Base-by-base conservation (phyloP, 2,888 invertebrate genomes). In the Xylota segnis region DNA sequence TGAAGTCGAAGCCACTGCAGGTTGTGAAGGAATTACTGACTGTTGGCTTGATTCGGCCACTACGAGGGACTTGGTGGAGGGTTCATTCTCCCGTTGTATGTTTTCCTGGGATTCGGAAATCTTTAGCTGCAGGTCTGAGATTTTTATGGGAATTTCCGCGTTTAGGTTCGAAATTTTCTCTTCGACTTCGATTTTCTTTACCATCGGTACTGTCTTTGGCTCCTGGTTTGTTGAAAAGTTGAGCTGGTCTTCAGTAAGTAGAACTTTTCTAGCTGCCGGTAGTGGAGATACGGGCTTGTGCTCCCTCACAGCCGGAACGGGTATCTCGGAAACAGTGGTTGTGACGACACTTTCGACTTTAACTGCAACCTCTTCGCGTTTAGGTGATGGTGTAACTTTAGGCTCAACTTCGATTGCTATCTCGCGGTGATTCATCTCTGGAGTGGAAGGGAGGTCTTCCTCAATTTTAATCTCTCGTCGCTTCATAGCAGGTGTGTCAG, bases 1-100 rank as follows among this genome's bases (percentile, higher is more conserved):
- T n/a, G 88, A 83, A 52, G 88, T 87, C 0, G 86, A 74, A 1
- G 89, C 83, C n/a, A 65, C 37, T 54, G 78, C 54, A 0, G 88
- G 78, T 18, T 87, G 87, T 34, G 59, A 43, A 9, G 56, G 34
- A 14, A 32, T 72, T 50, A 76, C 71, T n/a, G 75, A 45, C 27
- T 74, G 78, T 9, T 82, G 29, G 34, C 32, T 6, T 16, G n/a
- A 27, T 87, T 58, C 40, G 5, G 27, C 27, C 10, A 9, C 16
- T 14, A 45, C 5, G 6, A 34, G n/a, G 29, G n/a, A 4, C 9
- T 18, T 16, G 4, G 43, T 32, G 4, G 56, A 5, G 0, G 63
- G 9, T 40, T 65, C 71, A 23, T 71, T 58, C 7, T 43, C 29
- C 9, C 37, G 71, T 12, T 18, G 76, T 16, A 87, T 87, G 16